Base-by-base conservation (phyloP, 2,888 invertebrate genomes). In the Mechanitis mazaeus region DNA sequence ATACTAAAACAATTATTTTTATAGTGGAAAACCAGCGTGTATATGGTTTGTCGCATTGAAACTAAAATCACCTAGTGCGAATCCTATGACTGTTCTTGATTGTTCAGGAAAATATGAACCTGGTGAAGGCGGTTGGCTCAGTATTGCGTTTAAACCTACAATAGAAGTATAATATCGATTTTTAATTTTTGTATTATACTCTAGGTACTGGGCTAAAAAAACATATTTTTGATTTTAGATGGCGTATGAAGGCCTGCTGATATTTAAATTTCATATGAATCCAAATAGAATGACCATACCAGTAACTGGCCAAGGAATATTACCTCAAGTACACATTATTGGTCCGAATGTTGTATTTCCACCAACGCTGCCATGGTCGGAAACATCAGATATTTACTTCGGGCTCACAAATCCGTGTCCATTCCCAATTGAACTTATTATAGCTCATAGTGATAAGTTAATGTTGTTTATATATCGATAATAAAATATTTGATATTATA, bases 381-480 rank as follows among this genome's bases (percentile, higher is more conserved):
- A 85, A 53, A 90, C 91, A 2, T 90, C 90, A n/a, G 91, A 92
- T 56, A 85, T 91, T 65, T 90, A 84, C 66, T 91, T 95, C 64
- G 87, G 90, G 3, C 76, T 95, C 5, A 91, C 91, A 61, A 95
- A 95, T 77, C 91, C 91, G 0, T 93, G 93, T 64, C 78, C 87
- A 3, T 93, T 93, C 78, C 93, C 94, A 0, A 86, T 95, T 31
- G 94, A 95, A 79, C 85, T 94, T 56, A 93, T 93, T 74, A 92
- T 94, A 78, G 84, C 93, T 28, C 94, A 95, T 76, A 92, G 91
- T 73, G 94, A 95, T 75, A 75, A 81, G 93, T 93, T 84, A 88
- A 87, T 79, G 63, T 47, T 45, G 56, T 50, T 58, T 64, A 47
- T 33, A 54, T 31, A 53, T 58, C 6, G 45, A 3, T 54, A 53